Conservation (phyloP, 2,797 vertebrate species). For the Hephaestus fuliginosus region DNA sequence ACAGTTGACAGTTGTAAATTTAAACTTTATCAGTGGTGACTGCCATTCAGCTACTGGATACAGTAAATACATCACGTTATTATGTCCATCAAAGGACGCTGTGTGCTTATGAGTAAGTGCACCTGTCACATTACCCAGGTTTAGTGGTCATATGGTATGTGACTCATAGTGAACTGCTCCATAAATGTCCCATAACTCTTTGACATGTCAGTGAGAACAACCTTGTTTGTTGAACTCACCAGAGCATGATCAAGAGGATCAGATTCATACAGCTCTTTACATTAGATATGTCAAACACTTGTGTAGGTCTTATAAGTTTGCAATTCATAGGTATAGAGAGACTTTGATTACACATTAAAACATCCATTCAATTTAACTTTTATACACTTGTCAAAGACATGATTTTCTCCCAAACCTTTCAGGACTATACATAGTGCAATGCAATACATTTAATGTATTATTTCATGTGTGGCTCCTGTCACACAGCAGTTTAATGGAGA, state of each 20-base stretch:
- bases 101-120: conserved; percentile 13
- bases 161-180: background rate
- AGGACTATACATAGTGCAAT: conserved; percentile 11
- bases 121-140: conserved; percentile 11
- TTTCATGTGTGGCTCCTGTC: conserved; percentile 70
- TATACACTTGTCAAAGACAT: conserved; percentile 3
- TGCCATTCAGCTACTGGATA: background rate
- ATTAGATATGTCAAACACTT: background rate
- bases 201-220: conserved; percentile 9
- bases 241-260: background rate
- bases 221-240: background rate
- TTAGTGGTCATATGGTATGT: conserved; percentile 1
- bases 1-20: background rate
- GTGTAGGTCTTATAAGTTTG: background rate
- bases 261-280: background rate
- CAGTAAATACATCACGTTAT: background rate
- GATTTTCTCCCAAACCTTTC: background rate
- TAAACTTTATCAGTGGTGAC: background rate
- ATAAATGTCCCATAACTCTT: conserved; percentile 14
- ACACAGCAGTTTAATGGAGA: conserved; percentile 81
- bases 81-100: background rate
- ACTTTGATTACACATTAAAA: conserved; percentile 34
- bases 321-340: background rate
- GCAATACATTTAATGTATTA: background rate
- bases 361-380: conserved; percentile 16